Evolutionary conservation across 2,888 invertebrate genomes (phyloP), one percentile per base, ranked within the genome.

Genomic region (Melieria omissa): DNA sequence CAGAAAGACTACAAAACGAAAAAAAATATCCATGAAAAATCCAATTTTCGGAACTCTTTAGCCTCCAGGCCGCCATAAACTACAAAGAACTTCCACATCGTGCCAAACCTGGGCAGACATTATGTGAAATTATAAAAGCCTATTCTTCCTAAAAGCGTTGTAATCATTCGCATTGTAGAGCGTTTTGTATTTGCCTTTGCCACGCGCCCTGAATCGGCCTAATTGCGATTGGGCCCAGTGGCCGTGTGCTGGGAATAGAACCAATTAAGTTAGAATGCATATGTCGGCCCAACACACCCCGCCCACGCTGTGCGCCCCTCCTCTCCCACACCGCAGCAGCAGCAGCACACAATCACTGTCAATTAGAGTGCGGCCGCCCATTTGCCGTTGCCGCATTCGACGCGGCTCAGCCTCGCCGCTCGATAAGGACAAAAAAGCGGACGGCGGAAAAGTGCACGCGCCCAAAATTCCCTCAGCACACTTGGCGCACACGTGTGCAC

Each of bases 211-310:
- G 49, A 60, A 65, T 65, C 68, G 54, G 65, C 42, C 55, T 65
- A 72, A 68, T 58, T 58, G 58, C 14, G 42, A 10, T 41, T 45
- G 16, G 16, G 55, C 60, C 49, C 16, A 29, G 29, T 29, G 29
- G 29, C 29, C 29, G 29, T 54, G 65, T 41, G 55, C 65, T 67
- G 52, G 52, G 68, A 73, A 68, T 73, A 66, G 68, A 71, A 68
- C 73, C 73, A 73, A 73, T 73, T 73, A 73, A 68, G 67, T 16
- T 10, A 49, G 61, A 61, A 44, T 29, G 16, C 29, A 57, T 29
- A 10, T 57, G 16, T 57, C 29, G 16, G n/a, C 0, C 10, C 10
- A 12, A 14, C 8, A n/a, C 52, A 52, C 6, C 52, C 52, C 29
- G 29, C 6, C 52, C 52, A 49, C 8, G 52, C 52, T 52, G n/a